Conservation (phyloP, 2,888 invertebrate genomes). For the Drosophila imparisetae region DNA sequence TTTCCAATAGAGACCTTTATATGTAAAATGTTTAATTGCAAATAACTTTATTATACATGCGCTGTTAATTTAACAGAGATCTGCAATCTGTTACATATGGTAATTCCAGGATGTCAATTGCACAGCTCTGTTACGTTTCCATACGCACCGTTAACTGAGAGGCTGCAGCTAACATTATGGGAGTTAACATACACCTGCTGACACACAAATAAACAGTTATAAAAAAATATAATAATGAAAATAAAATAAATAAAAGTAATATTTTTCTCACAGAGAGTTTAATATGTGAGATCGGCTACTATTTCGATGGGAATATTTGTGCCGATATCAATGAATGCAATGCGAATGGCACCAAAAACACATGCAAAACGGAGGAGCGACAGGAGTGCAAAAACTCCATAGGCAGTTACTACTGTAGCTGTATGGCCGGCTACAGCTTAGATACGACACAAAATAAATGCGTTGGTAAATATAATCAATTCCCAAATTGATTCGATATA, state of each 20-base stretch:
- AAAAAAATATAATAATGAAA: background rate
- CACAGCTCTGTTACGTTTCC: background rate
- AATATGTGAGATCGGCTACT: slow-evolving; percentile 74
- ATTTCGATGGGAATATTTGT: slow-evolving; percentile 69
- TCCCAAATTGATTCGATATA: background rate
- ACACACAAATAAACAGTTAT: background rate
- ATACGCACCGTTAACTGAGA: background rate
- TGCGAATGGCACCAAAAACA: slow-evolving; percentile 83
- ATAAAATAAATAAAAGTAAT: background rate
- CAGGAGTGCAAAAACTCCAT: slow-evolving; percentile 89
- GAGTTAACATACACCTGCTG: background rate
- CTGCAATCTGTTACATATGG: background rate
- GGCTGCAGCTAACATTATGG: background rate
- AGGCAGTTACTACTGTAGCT: slow-evolving; percentile 89
- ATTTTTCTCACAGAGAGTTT: slow-evolving; percentile 9
- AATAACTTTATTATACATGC: background rate
- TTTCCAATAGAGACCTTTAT: background rate
- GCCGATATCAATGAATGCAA: slow-evolving; percentile 89
- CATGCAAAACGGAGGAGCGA: slow-evolving; percentile 87
- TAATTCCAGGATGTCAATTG: background rate
- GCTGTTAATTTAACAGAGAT: background rate
- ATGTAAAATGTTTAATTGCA: background rate
- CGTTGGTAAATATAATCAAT: slow-evolving; percentile 85
- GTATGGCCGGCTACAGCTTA: slow-evolving; percentile 87
- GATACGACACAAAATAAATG: slow-evolving; percentile 88